These are phyloP conservation scores for Triplophysa siluroides DNA, from an alignment of 2,113 vertebrate species.

Conservation along the genomic window DNA sequence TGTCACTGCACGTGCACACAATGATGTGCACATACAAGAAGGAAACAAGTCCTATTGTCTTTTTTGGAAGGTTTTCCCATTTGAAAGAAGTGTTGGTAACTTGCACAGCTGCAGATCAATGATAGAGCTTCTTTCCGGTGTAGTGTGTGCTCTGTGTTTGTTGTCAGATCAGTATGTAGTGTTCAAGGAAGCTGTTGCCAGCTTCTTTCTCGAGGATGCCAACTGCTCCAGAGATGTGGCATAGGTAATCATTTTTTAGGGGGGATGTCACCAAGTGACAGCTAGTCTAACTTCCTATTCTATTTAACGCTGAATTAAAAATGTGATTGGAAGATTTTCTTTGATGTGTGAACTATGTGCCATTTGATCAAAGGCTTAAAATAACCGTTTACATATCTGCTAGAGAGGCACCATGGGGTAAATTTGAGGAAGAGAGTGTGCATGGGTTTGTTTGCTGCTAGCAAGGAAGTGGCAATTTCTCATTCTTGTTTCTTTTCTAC, in stretches of 20 bases:
- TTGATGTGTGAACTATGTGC: not conserved
- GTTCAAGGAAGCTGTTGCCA: constrained; percentile 43
- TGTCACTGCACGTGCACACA: constrained; percentile 54
- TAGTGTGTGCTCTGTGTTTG: constrained; percentile 30
- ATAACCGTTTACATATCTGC: not conserved
- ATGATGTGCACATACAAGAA: constrained; percentile 54
- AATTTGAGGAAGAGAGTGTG: constrained; percentile 18
- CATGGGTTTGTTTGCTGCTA: constrained; percentile 33
- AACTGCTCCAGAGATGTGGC: constrained; percentile 16
- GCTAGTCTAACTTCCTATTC: not conserved
- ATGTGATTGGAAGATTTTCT: not conserved
- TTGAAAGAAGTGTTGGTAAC: constrained; percentile 49
- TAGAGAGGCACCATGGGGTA: not conserved
- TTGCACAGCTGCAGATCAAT: constrained; percentile 45
- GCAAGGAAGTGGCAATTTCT: constrained; percentile 29
- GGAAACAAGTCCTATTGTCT: constrained; percentile 53
- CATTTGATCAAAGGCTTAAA: not conserved
- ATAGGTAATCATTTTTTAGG: not conserved
- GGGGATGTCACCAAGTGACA: not conserved
- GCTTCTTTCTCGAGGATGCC: constrained; percentile 29
- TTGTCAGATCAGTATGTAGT: constrained; percentile 35
- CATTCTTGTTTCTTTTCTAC: constrained; percentile 4
- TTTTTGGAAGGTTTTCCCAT: not conserved
- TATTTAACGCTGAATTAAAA: not conserved
- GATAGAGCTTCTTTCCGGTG: constrained; percentile 27